Evolutionary conservation across 2,797 vertebrate species (phyloP), one percentile per base, ranked within the genome.

Genomic region (Hippocampus kuda): DNA sequence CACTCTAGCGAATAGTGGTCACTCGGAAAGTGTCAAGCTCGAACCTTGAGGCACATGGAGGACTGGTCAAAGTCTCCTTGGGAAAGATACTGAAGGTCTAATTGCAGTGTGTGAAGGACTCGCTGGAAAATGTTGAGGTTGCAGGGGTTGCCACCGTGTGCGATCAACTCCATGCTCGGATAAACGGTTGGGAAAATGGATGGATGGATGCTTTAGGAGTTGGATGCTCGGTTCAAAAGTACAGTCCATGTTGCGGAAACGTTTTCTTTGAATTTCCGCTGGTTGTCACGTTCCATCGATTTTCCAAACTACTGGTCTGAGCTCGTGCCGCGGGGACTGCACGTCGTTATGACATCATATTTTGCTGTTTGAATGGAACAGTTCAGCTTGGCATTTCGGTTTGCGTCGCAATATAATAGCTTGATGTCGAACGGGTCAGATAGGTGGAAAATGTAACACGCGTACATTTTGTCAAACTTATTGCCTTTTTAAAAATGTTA

Each of bases 31-130:
- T 27, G 63, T 48, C 63, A 48, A 44, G 63, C 46, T 48, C n/a
- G 48, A 65, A 65, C 44, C 63, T 65, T 65, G 63, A 65, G 41
- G 38, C 38, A 8, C 22, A 8, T 24, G n/a, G 61, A 63, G 63
- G 42, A 27, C 44, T 44, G 15, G 26, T 48, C 44, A 8, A 48
- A 26, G 44, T 27, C 48, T 48, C 63, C 44, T 65, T 65, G 63
- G 46, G 42, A 26, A 65, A 65, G 41, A 26, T 44, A 64, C 41
- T 5, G 41, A 46, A 26, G 63, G 63, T 9, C 63, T 48, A 30
- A 65, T 48, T 65, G 44, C 44, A 18, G 63, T 27, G 24, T 48
- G 24, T 65, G 15, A 65, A 24, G 15, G 44, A 48, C 44, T 65
- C 44, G 10, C 16, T 18, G 63, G 63, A 8, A 49, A 65, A 26